Base-by-base conservation (phyloP, 2,113 vertebrate genomes). In the Rhombomys opimus region DNA sequence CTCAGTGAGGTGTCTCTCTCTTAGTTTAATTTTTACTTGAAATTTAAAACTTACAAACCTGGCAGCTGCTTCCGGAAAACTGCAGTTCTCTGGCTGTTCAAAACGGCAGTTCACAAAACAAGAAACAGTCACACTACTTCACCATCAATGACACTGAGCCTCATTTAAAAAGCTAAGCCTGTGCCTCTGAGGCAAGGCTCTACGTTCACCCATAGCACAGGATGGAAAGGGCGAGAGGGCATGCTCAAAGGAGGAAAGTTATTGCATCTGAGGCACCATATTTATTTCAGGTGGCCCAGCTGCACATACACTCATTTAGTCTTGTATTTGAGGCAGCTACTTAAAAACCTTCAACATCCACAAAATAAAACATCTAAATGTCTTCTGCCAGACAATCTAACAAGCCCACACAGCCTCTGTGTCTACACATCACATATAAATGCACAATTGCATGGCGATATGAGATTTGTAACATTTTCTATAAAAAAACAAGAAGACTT, bases 341-440 rank as follows among this genome's bases (percentile, higher is more conserved):
- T 46, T 72, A 85, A 25, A 91, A 87, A 80, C 50, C 12, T 38
- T 81, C 84, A 95, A 68, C 61, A 68, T 76, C 93, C n/a, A 2
- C 76, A 85, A 96, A 95, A 95, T 81, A 87, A 84, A 59, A 84
- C 12, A 88, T 27, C 50, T 84, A 73, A 95, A 95, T 96, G 61
- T 87, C 65, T 46, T 46, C 50, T 41, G 91, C 67, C 50, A 96
- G 77, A 72, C 54, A 73, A 82, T 4, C 4, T 0, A 91, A 7
- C 12, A 91, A 32, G 63, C 41, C 22, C 23, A 87, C 20, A 73
- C 59, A 72, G 73, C 15, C 15, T 73, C 91, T 52, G 25, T 91
- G n/a, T 81, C 87, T 70, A 54, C 61, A 7, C 1, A 80, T 38
- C 92, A 84, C 46, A 90, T 18, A 93, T 91, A 97, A 93, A 2